Conservation (phyloP, 2,888 invertebrate genomes). For the Sinodicranocentrus sp. region DNA sequence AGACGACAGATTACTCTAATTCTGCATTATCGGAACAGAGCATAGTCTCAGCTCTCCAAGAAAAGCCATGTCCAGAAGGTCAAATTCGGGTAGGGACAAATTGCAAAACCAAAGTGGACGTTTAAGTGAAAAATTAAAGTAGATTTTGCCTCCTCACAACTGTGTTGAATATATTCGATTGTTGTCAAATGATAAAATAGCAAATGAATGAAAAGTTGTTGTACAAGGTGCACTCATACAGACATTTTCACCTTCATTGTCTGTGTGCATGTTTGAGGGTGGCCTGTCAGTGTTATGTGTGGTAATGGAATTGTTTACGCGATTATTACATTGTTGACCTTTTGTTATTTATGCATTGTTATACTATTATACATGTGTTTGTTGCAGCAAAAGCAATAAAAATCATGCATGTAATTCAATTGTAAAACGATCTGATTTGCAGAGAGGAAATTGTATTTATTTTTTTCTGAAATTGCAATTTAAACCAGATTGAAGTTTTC, state of each 20-base stretch:
- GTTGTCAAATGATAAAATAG: too few species aligned
- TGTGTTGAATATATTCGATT: too few species aligned
- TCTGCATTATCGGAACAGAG: conserved; percentile 32
- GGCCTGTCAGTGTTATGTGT: too few species aligned
- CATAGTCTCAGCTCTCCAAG: background rate
- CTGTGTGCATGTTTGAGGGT: too few species aligned
- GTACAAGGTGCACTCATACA: too few species aligned
- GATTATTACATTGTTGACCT: too few species aligned
- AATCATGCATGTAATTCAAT: conserved; percentile 21
- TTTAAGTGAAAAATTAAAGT: conserved; percentile 30
- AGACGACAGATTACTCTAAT: too few species aligned
- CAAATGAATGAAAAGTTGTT: too few species aligned
- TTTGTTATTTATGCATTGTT: conserved; percentile 9
- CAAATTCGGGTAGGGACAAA: conserved; percentile 18
- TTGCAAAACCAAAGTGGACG: conserved; percentile 42
- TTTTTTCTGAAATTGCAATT: conserved; percentile 32
- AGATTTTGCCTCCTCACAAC: too few species aligned
- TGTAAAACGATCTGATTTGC: conserved; percentile 16
- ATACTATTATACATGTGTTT: too few species aligned
- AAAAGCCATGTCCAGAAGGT: conserved; percentile 5
- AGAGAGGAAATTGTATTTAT: conserved; percentile 36
- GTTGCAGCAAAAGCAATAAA: conserved; percentile 22
- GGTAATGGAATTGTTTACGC: too few species aligned
- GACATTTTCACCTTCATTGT: too few species aligned
- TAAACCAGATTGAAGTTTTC: conserved; percentile 10